Evolutionary conservation across 1,140 invertebrate species (phyloP), one percentile per base, ranked within the genome.

Genomic region (Sesamia nonagrioides): DNA sequence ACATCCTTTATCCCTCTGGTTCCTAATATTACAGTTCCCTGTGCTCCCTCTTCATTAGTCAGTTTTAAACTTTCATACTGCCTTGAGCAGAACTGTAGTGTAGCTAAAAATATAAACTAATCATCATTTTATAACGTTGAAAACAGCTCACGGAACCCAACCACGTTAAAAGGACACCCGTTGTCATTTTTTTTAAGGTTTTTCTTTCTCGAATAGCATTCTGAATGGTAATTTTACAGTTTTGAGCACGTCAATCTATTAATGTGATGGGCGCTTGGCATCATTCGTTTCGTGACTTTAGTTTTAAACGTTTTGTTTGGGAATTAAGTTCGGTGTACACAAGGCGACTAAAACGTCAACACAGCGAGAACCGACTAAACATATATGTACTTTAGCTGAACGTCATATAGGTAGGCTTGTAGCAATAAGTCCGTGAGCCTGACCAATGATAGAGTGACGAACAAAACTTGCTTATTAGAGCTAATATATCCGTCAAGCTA

Each of bases 221-320:
- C 80, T 35, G 77, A 91, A 94, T 94, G 91, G 89, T 92, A 93
- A 94, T 93, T 94, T 94, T 91, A 94, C 91, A 94, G 92, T 94
- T 94, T 94, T 90, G 89, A 92, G 90, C 92, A 94, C 92, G 92
- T 89, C 91, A 94, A 91, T 93, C 89, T 90, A 91, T 94, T 94
- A 93, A 92, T 90, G 78, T 88, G 88, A 91, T 90, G 85, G 87
- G 81, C 84, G 86, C 84, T 90, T 82, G 76, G 77, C 82, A 84
- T 88, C 86, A 83, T 82, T 82, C 63, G 80, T 88, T 92, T 88
- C 92, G 92, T 94, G 92, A 93, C 92, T 94, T 66, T 37, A 15
- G 54, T 77, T n/a, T n/a, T 69, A 69, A 69, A 69, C 42, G 66
- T 69, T 69, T 50, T 6, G 42, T 27, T 69, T 27, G 0, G 40